A percentile compares a stretch with the other conserved stretches of the same genome.
These are phyloP conservation scores for Staurois parvus DNA, from an alignment of 2,797 vertebrate genomes.

Conservation along the genomic window DNA sequence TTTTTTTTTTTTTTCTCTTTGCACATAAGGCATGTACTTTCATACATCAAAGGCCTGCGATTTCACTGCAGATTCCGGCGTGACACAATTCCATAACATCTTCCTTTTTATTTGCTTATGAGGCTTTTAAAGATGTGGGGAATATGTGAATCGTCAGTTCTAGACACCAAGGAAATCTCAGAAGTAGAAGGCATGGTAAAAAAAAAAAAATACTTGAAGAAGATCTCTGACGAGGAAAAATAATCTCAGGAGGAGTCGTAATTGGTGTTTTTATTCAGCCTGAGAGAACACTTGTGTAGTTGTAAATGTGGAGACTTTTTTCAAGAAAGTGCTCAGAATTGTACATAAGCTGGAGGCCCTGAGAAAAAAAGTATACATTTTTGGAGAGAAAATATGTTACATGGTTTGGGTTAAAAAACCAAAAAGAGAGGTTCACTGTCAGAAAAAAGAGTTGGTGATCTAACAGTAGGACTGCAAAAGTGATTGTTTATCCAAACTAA, in stretches of 20 bases:
- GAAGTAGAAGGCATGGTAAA: slow-evolving; percentile 54
- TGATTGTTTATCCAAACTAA: neutral
- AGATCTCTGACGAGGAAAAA: slow-evolving; percentile 36
- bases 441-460: too few species aligned
- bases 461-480: too few species aligned
- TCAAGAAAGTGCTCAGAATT: slow-evolving; percentile 53
- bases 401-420: neutral
- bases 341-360: slow-evolving; percentile 54
- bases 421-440: neutral
- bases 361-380: slow-evolving; percentile 29
- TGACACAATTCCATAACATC: slow-evolving; percentile 56
- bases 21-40: slow-evolving; percentile 62
- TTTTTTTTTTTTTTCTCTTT: slow-evolving; percentile 57
- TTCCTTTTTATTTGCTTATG: slow-evolving; percentile 52
- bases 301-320: slow-evolving; percentile 60
- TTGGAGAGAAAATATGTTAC: neutral
- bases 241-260: slow-evolving; percentile 56
- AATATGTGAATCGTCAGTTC: slow-evolving; percentile 36
- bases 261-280: slow-evolving; percentile 44
- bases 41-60: slow-evolving; percentile 64
- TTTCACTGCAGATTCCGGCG: slow-evolving; percentile 59
- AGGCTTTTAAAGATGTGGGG: slow-evolving; percentile 55
- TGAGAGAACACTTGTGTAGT: slow-evolving; percentile 54
- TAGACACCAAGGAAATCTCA: slow-evolving; percentile 48
- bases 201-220: slow-evolving; percentile 62